These are phyloP conservation scores for Phoxinus phoxinus DNA, from an alignment of 2,113 vertebrate species.

Conservation along the genomic window DNA sequence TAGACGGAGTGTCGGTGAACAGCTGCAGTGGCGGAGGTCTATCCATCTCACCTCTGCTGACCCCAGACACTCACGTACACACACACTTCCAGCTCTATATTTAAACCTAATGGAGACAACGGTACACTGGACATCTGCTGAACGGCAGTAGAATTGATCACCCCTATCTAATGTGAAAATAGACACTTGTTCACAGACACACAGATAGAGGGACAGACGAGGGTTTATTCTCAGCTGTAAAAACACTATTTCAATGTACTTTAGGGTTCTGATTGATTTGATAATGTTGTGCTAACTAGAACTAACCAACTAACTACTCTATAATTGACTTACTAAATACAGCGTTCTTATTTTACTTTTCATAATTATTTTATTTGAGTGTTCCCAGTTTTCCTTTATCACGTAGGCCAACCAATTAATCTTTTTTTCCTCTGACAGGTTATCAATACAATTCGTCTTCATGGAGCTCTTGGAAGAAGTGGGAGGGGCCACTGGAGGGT, in stretches of 20 bases:
- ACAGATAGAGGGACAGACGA: neutral
- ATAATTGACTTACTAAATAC: neutral
- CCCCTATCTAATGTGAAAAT: constrained; percentile 1
- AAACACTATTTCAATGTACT: neutral
- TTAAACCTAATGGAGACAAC: constrained; percentile 3
- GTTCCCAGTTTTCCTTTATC: neutral
- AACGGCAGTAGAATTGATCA: neutral
- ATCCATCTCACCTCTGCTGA: neutral
- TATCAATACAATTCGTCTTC: neutral
- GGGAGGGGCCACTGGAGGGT: neutral
- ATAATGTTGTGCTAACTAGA: neutral
- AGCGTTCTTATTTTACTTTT: neutral
- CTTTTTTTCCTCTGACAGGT: neutral
- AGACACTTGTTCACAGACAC: neutral
- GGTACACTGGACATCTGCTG: constrained; percentile 15
- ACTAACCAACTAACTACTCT: neutral
- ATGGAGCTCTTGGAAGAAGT: neutral
- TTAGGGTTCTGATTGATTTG: neutral
- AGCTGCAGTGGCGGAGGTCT: constrained; percentile 49
- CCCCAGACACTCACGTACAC: neutral
- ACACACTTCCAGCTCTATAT: constrained; percentile 24
- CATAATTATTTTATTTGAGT: neutral
- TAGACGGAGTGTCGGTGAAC: constrained; percentile 43
- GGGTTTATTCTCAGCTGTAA: neutral
- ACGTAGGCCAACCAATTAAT: neutral